Evolutionary conservation across 2,113 vertebrate genomes (phyloP).

Genomic region (Chaetura pelagica): DNA sequence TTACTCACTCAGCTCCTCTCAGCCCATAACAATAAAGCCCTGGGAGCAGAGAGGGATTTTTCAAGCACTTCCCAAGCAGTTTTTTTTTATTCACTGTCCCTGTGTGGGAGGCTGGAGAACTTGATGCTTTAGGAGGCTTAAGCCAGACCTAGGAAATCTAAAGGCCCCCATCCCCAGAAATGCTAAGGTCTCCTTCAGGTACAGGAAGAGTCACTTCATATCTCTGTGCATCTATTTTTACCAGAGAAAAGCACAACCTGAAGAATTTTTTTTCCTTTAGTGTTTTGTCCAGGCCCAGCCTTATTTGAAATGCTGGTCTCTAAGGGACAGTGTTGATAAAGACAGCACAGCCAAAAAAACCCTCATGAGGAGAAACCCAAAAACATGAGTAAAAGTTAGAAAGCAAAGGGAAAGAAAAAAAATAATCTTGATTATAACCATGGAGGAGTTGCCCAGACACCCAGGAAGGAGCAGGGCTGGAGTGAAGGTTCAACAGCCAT

Average conservation of each 20-base stretch:
- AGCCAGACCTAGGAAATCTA: fast-evolving
- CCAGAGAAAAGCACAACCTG: neutral
- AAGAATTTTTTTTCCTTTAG: neutral
- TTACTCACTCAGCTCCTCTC: too few species aligned
- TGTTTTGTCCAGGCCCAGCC: neutral
- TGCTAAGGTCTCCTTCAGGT: neutral
- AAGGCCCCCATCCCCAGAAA: neutral
- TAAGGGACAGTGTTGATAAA: fast-evolving
- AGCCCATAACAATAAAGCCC: too few species aligned
- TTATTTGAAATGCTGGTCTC: neutral
- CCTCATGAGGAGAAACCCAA: neutral
- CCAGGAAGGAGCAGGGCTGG: neutral
- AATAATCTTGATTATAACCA: neutral
- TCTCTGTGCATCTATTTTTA: neutral
- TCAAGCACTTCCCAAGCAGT: neutral
- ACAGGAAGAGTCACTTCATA: neutral
- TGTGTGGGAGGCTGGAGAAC: neutral
- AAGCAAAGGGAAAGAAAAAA: neutral
- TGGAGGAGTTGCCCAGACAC: neutral
- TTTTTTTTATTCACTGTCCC: neutral
- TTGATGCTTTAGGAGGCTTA: neutral
- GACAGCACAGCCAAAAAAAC: neutral
- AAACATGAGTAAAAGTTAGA: neutral
- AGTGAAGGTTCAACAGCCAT: too few species aligned
- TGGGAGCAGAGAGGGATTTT: neutral